phyloP scores from a whole-genome alignment of 2,113 vertebrate genomes.

The Bufo gargarizans region DNA sequence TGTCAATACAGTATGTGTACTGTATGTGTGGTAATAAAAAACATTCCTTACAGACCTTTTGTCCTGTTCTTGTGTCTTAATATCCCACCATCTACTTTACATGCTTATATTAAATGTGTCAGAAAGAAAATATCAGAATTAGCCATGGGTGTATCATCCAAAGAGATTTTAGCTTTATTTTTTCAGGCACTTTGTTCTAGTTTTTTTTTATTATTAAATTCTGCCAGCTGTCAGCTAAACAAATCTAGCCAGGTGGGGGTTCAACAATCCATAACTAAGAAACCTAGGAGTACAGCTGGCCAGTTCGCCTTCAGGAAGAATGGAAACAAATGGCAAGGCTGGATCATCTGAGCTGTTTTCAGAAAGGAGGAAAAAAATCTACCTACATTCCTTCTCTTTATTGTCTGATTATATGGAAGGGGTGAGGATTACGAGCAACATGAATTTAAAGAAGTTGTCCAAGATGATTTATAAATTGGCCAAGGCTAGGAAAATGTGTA shows the following conservation, averaged over 20 bases:
- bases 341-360: constrained; percentile 79
- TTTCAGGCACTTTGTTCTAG: constrained; percentile 74
- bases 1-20: not conserved
- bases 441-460: constrained; percentile 38
- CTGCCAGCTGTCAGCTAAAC: constrained; percentile 86
- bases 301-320: constrained; percentile 84
- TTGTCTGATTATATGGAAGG: constrained; percentile 61
- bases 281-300: constrained; percentile 84
- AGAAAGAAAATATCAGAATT: constrained; percentile 60
- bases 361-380: constrained; percentile 71
- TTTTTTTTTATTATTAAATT: constrained; percentile 80
- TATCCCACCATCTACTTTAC: constrained; percentile 63
- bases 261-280: constrained; percentile 86
- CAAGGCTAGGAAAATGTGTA: too few species aligned
- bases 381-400: constrained; percentile 70
- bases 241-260: constrained; percentile 86
- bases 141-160: constrained; percentile 70
- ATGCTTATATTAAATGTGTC: constrained; percentile 53
- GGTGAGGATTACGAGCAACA: constrained; percentile 63
- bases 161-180: constrained; percentile 76
- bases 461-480: too few species aligned
- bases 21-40: not conserved
- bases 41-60: not conserved
- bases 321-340: constrained; percentile 81
- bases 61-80: not conserved